These are phyloP conservation scores for Calypte anna DNA, from an alignment of 2,113 vertebrate genomes.

Conservation along the genomic window DNA sequence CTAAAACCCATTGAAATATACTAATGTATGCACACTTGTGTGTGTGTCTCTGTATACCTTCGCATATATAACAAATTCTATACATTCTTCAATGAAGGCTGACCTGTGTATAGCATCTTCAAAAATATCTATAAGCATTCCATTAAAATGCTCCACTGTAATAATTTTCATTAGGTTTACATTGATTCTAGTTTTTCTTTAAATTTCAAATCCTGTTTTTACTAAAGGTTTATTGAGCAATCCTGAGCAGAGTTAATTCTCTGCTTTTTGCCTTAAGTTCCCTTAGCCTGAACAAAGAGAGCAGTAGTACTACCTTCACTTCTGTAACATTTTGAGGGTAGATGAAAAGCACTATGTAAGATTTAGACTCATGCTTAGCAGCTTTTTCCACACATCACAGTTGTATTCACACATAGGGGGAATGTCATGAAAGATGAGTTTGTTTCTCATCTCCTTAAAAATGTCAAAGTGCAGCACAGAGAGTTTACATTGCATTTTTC, in stretches of 20 bases:
- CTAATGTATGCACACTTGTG: background rate
- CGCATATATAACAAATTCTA: background rate
- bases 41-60: background rate
- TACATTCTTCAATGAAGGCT: background rate
- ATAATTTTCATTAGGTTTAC: background rate
- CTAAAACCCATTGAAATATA: background rate
- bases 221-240: background rate
- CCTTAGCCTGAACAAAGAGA: background rate
- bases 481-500: background rate
- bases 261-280: background rate
- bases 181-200: background rate
- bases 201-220: background rate
- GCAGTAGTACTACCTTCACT: background rate
- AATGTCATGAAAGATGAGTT: background rate
- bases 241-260: background rate
- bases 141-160: background rate
- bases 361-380: background rate
- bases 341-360: background rate
- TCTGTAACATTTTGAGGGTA: background rate
- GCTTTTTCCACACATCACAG: background rate
- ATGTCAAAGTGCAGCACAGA: background rate
- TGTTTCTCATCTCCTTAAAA: background rate
- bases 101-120: background rate
- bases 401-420: background rate
- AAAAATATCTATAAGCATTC: background rate